Evolutionary conservation across 2,797 vertebrate genomes (phyloP).

Genomic region (Sebastiscus tertius): DNA sequence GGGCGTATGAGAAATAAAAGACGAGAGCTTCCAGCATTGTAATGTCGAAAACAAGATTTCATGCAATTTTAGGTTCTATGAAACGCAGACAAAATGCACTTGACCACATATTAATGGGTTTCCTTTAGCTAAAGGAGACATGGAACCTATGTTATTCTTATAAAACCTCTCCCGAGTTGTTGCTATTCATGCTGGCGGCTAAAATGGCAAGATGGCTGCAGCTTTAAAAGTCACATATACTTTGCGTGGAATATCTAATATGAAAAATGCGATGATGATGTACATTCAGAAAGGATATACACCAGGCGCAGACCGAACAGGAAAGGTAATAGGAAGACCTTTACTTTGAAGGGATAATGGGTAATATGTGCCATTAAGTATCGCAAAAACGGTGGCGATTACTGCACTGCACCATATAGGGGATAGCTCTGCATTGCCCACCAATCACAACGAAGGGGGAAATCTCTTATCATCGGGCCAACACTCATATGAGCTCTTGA

Average conservation of each 20-base stretch:
- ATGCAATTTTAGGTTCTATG: slow-evolving; percentile 44
- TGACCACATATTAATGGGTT: slow-evolving; percentile 62
- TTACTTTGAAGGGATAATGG: slow-evolving; percentile 50
- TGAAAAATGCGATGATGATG: slow-evolving; percentile 48
- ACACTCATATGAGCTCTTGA: slow-evolving; percentile 70
- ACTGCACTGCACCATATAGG: slow-evolving; percentile 5
- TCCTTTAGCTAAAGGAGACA: slow-evolving; percentile 48
- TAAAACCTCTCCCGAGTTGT: slow-evolving; percentile 22
- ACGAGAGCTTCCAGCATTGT: slow-evolving; percentile 26
- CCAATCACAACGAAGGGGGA: slow-evolving; percentile 41
- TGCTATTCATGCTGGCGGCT: slow-evolving; percentile 51
- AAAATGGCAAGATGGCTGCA: slow-evolving; percentile 37
- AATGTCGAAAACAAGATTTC: slow-evolving; percentile 49
- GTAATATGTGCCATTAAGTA: slow-evolving; percentile 41
- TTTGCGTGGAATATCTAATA: slow-evolving; percentile 42
- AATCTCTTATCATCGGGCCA: slow-evolving; percentile 60
- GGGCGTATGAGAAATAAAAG: slow-evolving; percentile 39
- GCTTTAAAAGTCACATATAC: slow-evolving; percentile 46
- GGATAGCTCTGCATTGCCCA: slow-evolving; percentile 35
- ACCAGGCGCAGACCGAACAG: slow-evolving; percentile 16
- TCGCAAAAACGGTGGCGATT: slow-evolving; percentile 50
- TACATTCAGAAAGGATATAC: slow-evolving; percentile 41
- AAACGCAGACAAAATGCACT: slow-evolving; percentile 42
- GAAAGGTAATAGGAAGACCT: slow-evolving; percentile 30
- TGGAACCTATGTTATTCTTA: slow-evolving; percentile 44